A percentile compares a stretch with the other conserved stretches of the same genome.
phyloP scores from a whole-genome alignment of 2,888 invertebrate genomes.

The Chrysotoxum bicinctum region DNA sequence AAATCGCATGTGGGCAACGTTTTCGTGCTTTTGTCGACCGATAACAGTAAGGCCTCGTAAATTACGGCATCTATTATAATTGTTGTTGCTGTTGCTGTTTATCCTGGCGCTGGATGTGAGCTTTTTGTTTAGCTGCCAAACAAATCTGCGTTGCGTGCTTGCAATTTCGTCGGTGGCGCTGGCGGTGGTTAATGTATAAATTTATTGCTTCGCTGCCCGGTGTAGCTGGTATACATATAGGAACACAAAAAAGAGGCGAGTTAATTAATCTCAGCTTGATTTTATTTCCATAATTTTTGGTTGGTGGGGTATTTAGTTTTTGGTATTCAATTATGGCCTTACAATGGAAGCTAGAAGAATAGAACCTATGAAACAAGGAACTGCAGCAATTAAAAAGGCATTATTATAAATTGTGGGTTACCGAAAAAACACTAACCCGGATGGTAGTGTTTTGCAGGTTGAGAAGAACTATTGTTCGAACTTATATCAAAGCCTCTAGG shows the following conservation, averaged over 20 bases:
- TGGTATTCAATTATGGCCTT: constrained; percentile 10
- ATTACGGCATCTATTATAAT: constrained; percentile 54
- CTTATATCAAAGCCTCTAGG: no score
- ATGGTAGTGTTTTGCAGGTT: neutral
- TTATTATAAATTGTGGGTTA: neutral
- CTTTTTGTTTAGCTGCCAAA: constrained; percentile 51
- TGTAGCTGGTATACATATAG: neutral
- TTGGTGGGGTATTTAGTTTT: neutral
- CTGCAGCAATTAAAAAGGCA: neutral
- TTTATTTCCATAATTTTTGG: constrained; percentile 52
- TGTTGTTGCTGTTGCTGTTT: constrained; percentile 40
- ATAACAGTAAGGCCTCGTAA: constrained; percentile 60
- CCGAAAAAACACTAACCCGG: neutral
- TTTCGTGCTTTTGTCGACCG: constrained; percentile 51
- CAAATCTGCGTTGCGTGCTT: constrained; percentile 64
- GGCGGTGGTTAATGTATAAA: constrained; percentile 36
- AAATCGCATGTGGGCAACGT: constrained; percentile 58
- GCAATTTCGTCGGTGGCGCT: constrained; percentile 17
- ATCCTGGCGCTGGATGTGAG: constrained; percentile 59
- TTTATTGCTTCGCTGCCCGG: constrained; percentile 35
- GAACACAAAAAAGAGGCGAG: constrained; percentile 4
- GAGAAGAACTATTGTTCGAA: neutral
- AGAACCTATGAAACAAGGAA: neutral
- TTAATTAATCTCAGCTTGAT: constrained; percentile 53
- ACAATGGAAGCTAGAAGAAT: neutral